phyloP scores from a whole-genome alignment of 2,113 vertebrate genomes.

The Odontophorus gujanensis region DNA sequence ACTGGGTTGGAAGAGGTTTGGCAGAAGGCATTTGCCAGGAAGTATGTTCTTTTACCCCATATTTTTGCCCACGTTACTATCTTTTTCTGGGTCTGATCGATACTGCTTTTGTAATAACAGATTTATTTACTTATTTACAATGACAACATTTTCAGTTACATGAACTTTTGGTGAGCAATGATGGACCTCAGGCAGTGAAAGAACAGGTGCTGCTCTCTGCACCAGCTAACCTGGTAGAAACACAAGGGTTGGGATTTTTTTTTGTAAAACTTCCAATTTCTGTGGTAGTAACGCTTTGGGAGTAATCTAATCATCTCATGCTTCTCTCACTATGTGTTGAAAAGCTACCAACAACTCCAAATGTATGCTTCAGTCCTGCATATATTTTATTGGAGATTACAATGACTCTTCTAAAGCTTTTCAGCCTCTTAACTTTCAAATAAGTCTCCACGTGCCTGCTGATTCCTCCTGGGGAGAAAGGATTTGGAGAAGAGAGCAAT shows the following conservation, averaged over 20 bases:
- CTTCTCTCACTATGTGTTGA: neutral
- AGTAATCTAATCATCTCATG: neutral
- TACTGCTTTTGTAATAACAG: neutral
- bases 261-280: neutral
- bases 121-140: neutral
- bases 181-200: neutral
- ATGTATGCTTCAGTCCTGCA: constrained; percentile 6
- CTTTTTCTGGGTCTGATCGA: neutral
- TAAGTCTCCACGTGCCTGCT: constrained; percentile 17
- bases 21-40: neutral
- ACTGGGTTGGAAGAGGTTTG: neutral
- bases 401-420: constrained; percentile 44
- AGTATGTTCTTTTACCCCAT: neutral
- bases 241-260: neutral
- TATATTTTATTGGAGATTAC: constrained; percentile 25
- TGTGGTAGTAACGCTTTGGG: neutral
- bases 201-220: neutral
- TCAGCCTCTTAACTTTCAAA: constrained; percentile 33
- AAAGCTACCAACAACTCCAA: constrained; percentile 1
- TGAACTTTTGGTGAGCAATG: neutral
- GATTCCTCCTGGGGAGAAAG: constrained; percentile 20
- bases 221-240: neutral
- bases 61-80: neutral
- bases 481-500: constrained; percentile 33
- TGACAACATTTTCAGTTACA: neutral